Evolutionary conservation across 2,797 vertebrate species (phyloP).

Genomic region (Clarias fuscus): DNA sequence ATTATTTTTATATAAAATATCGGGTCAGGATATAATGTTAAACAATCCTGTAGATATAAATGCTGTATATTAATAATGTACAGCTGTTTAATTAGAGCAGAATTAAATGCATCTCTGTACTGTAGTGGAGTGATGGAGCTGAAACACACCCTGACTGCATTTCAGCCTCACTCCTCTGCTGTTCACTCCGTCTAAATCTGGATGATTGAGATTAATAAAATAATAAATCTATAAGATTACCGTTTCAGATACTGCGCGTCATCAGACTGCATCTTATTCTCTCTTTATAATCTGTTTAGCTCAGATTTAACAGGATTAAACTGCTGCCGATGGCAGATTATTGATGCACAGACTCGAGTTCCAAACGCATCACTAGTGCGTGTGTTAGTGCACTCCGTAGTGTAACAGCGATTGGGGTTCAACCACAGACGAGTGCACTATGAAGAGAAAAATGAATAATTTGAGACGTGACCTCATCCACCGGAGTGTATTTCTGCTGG

Average conservation of each 20-base stretch:
- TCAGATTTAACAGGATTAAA: not conserved
- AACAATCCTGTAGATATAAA: not conserved
- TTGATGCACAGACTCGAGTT: not conserved
- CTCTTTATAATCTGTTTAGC: not conserved
- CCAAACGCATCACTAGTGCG: not conserved
- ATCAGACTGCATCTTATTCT: slow-evolving; percentile 70
- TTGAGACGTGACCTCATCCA: not conserved
- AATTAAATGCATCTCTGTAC: too few species aligned
- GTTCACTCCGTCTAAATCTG: not conserved
- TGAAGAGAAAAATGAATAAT: not conserved
- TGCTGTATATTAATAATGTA: not conserved
- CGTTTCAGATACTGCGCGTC: slow-evolving; percentile 84
- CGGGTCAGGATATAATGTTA: too few species aligned
- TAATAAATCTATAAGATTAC: slow-evolving; percentile 64
- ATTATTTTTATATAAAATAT: too few species aligned
- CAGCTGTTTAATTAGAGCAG: too few species aligned
- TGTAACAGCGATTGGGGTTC: not conserved
- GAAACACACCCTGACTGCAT: slow-evolving; percentile 17
- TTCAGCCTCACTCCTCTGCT: not conserved
- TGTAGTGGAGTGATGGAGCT: not conserved
- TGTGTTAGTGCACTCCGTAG: not conserved
- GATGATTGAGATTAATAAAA: not conserved
- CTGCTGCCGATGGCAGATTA: not conserved
- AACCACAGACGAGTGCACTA: not conserved
- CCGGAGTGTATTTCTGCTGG: not conserved